Evolutionary conservation across 2,113 vertebrate species (phyloP).

Genomic region (Caracal caracal): DNA sequence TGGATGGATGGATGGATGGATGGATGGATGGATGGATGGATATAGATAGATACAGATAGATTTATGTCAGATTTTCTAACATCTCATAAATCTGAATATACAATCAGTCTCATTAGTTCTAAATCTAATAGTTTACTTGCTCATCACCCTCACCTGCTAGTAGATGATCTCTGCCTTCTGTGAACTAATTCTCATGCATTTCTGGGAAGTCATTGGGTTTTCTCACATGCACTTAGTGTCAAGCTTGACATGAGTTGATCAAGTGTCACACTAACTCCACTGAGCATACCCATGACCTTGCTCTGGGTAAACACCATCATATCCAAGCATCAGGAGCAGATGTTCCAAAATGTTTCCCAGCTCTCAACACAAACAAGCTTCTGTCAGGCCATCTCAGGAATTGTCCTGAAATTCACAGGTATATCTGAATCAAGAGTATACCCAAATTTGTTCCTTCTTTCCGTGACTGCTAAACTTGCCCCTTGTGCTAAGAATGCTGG

Average conservation of each 20-base stretch:
- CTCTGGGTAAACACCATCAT: not conserved
- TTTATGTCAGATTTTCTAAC: not conserved
- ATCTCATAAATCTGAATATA: not conserved
- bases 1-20: not conserved
- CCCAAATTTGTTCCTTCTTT: not conserved
- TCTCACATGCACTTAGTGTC: not conserved
- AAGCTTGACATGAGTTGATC: not conserved
- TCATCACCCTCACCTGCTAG: not conserved
- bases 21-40: not conserved
- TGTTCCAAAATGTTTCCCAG: not conserved
- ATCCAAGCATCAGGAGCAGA: not conserved
- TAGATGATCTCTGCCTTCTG: not conserved
- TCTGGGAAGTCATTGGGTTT: not conserved
- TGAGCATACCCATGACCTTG: too few relatives aligned
- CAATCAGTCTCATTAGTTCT: conserved; percentile 6
- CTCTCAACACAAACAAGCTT: not conserved
- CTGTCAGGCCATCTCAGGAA: not conserved
- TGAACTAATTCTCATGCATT: not conserved
- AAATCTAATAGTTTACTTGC: not conserved
- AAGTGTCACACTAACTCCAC: not conserved
- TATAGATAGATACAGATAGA: not conserved
- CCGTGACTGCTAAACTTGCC: too few relatives aligned
- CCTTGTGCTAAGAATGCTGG: not conserved
- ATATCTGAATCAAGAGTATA: not conserved
- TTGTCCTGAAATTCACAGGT: not conserved